A percentile compares a stretch with the other conserved stretches of the same genome.
Conservation (phyloP, 2,113 vertebrate species). For the Suncus etruscus region DNA sequence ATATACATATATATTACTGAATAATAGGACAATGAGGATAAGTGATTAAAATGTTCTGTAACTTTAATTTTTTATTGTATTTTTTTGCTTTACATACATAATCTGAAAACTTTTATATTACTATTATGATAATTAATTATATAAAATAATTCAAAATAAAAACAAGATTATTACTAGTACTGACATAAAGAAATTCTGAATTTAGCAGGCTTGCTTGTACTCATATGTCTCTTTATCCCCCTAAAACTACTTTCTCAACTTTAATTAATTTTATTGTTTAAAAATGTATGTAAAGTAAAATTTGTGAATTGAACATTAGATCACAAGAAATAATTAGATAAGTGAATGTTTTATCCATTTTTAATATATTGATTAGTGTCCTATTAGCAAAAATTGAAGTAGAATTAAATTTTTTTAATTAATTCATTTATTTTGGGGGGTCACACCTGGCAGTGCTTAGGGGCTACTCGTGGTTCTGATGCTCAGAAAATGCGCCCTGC, state of each 20-base stretch:
- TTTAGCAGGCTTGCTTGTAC: not conserved
- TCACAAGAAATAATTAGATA: slow-evolving; percentile 14
- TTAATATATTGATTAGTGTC: not conserved
- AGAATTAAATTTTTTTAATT: not conserved
- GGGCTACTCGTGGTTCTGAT: no score
- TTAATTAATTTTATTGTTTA: not conserved
- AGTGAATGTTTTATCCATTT: not conserved
- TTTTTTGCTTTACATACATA: not conserved
- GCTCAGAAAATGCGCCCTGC: no score
- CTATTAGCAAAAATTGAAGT: not conserved
- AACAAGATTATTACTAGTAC: not conserved
- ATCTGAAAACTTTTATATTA: slow-evolving; percentile 2
- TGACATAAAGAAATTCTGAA: not conserved
- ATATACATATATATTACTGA: not conserved
- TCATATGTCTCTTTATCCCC: not conserved
- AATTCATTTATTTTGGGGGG: not conserved
- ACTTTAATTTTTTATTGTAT: not conserved
- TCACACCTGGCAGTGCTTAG: no score
- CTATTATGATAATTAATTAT: not conserved
- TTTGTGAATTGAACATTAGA: not conserved
- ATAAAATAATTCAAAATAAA: not conserved
- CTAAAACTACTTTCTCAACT: not conserved
- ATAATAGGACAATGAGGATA: not conserved
- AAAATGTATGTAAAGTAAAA: no score
- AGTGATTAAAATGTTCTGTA: not conserved